Conservation (phyloP, 30 jellyfish, hydroid and myxozoan species). For the Aurelia aurita region DNA sequence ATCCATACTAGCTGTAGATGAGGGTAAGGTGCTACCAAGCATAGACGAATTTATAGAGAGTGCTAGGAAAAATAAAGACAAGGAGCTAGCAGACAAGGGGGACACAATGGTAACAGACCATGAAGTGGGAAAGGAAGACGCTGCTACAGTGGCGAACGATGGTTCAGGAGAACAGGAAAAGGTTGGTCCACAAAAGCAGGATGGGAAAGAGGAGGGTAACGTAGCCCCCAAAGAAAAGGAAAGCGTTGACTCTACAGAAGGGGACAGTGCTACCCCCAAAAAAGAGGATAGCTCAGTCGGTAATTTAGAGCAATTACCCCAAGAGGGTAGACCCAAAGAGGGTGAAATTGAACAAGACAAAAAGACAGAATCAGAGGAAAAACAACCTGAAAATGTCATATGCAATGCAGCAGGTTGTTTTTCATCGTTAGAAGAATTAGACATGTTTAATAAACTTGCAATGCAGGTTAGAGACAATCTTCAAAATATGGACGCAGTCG, state of each 20-base stretch:
- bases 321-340: neutral
- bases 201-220: neutral
- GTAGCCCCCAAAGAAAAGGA: neutral
- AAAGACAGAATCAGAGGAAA: neutral
- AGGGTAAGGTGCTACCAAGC: neutral
- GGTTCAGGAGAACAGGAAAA: neutral
- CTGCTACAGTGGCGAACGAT: neutral
- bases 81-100: neutral
- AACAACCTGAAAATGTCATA: conserved; percentile 14
- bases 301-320: neutral
- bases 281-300: neutral
- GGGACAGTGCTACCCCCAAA: neutral
- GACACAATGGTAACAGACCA: neutral
- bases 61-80: neutral
- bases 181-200: neutral
- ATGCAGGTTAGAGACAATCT: conserved; percentile 38
- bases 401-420: conserved; percentile 74
- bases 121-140: neutral
- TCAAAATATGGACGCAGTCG: neutral
- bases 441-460: conserved; percentile 49
- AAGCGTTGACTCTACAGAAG: neutral
- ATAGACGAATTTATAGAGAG: neutral
- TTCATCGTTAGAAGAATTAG: conserved; percentile 61
- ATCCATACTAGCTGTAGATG: neutral
- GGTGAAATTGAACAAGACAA: neutral